phyloP scores from a whole-genome alignment of 2,888 invertebrate genomes.

The Calameuta filiformis region DNA sequence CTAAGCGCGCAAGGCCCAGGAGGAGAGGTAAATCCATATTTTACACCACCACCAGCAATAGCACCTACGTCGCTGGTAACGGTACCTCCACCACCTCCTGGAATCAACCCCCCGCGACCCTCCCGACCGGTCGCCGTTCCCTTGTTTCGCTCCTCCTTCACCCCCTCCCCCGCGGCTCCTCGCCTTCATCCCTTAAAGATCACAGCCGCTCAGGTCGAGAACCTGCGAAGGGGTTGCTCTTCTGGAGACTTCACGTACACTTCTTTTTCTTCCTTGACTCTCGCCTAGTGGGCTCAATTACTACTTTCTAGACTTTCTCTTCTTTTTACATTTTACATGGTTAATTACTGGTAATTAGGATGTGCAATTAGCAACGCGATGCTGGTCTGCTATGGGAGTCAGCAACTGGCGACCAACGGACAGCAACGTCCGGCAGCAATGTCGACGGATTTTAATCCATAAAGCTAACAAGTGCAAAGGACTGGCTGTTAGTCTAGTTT shows the following conservation, averaged over 20 bases:
- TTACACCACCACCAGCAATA: slow-evolving; percentile 52
- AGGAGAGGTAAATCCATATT: slow-evolving; percentile 65
- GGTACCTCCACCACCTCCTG: slow-evolving; percentile 16
- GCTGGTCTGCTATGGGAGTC: too few species aligned
- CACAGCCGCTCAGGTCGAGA: slow-evolving; percentile 30
- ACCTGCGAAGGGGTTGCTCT: too few species aligned
- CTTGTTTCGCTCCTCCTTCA: slow-evolving; percentile 51
- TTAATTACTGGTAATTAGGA: too few species aligned
- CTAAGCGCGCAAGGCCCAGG: slow-evolving; percentile 51
- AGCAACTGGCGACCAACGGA: too few species aligned
- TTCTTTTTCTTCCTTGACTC: not conserved
- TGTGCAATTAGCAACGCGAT: too few species aligned
- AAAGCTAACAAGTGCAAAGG: slow-evolving; percentile 42
- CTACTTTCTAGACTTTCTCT: slow-evolving; percentile 7
- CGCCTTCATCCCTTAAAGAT: slow-evolving; percentile 46
- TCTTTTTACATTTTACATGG: not conserved
- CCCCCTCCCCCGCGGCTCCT: slow-evolving; percentile 4
- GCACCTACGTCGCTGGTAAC: not conserved
- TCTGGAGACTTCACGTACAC: not conserved
- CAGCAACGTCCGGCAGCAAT: too few species aligned
- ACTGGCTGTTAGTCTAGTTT: slow-evolving; percentile 37
- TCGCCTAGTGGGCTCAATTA: slow-evolving; percentile 8
- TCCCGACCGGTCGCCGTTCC: slow-evolving; percentile 43
- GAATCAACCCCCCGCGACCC: slow-evolving; percentile 25
- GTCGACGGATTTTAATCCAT: slow-evolving; percentile 37